Conservation (phyloP, 2,797 vertebrate genomes). For the Typhlichthys eigenmanni region DNA sequence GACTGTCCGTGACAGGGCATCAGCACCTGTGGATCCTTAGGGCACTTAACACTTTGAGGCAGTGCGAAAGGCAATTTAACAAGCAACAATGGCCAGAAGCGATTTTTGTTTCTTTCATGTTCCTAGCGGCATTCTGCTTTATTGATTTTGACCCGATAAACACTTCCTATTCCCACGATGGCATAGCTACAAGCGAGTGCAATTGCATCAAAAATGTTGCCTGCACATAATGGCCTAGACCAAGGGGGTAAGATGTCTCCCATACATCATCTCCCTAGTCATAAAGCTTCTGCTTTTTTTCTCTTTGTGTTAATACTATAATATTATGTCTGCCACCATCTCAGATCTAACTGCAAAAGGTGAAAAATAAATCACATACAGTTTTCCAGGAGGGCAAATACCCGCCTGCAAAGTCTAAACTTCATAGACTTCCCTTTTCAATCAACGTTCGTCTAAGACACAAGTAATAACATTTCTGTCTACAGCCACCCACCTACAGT, state of each 20-base stretch:
- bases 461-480: neutral
- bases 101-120: constrained; percentile 6
- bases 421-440: neutral
- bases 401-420: neutral
- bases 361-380: neutral
- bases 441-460: too few relatives aligned
- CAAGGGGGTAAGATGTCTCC: neutral
- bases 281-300: neutral
- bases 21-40: constrained; percentile 4
- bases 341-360: neutral
- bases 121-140: neutral
- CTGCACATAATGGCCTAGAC: neutral
- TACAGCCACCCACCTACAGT: neutral
- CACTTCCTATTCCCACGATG: neutral
- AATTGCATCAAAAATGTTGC: neutral
- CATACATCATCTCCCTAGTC: neutral
- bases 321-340: neutral
- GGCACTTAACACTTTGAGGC: neutral
- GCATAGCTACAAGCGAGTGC: neutral
- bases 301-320: neutral
- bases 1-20: neutral
- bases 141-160: constrained; percentile 8
- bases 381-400: neutral
- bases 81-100: neutral
- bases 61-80: constrained; percentile 4